Evolutionary conservation across 2,797 vertebrate genomes (phyloP).

Genomic region (Parauchenoglanis punctatus): DNA sequence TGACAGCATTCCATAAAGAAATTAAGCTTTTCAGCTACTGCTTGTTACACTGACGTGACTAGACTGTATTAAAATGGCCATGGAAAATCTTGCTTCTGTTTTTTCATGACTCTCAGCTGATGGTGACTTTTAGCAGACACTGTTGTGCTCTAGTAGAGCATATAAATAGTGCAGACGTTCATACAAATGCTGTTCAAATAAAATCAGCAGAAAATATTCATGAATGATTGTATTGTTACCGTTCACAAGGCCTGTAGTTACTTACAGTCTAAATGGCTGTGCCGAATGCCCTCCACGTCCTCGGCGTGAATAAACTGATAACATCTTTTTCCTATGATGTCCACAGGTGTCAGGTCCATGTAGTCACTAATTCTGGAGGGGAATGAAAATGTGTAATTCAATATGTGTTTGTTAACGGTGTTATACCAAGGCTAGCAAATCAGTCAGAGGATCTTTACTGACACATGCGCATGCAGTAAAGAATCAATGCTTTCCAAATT

Average conservation of each 20-base stretch:
- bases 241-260: slow-evolving; percentile 55
- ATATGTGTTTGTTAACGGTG: background rate
- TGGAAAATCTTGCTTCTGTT: slow-evolving; percentile 43
- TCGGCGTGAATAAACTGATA: slow-evolving; percentile 99
- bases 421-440: background rate
- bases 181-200: slow-evolving; percentile 36
- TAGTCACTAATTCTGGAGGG: slow-evolving; percentile 92
- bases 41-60: slow-evolving; percentile 40
- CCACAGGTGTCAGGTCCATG: slow-evolving; percentile 97
- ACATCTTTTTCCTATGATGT: slow-evolving; percentile 95
- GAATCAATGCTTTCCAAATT: background rate
- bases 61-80: slow-evolving; percentile 46
- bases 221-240: slow-evolving; percentile 5
- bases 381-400: background rate
- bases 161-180: slow-evolving; percentile 38
- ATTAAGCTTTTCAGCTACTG: background rate
- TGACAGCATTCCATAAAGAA: background rate
- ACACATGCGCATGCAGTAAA: background rate
- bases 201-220: slow-evolving; percentile 11
- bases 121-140: slow-evolving; percentile 37
- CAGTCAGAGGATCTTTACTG: background rate
- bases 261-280: slow-evolving; percentile 97
- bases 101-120: slow-evolving; percentile 30
- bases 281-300: slow-evolving; percentile 95
- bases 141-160: slow-evolving; percentile 47